Base-by-base conservation (phyloP, 1,140 invertebrate genomes). In the Galendromus occidentalis region DNA sequence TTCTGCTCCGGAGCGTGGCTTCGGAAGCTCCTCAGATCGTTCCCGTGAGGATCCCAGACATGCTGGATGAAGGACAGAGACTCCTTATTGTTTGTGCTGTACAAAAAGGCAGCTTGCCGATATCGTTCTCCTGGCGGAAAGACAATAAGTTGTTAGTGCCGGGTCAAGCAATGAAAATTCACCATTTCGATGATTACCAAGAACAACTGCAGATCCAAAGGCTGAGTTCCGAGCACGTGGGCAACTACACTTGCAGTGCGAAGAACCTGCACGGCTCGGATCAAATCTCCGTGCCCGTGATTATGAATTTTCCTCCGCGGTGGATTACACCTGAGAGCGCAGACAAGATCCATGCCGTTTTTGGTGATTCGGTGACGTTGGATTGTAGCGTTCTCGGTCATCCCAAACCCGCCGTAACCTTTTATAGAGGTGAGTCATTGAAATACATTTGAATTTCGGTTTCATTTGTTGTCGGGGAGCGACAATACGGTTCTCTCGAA, bases 161-260 rank as follows among this genome's bases (percentile, higher is more conserved):
- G 17, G 25, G n/a, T 25, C 51, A 25, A 9, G 22, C 2, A 2
- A 12, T 59, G 51, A 25, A 59, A 59, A 12, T 59, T 2, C 14
- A 29, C 14, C 51, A 59, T 25, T 17, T 25, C 33, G 51, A 59
- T 59, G 33, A 33, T 59, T 59, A 59, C 9, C 51, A 20, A 9
- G 51, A 59, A 2, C 51, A 59, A 22, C 20, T 59, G 51, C 14
- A 20, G 2, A 59, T 59, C 25, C 25, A 59, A 22, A 1, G 51
- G 5, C 20, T 59, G 9, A 25, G 51, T 17, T 14, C 51, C 33
- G 51, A 59, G 2, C 14, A 86, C 74, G 77, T 81, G 65, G 86
- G 85, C 14, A 83, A 85, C 71, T 87, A 87, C 73, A 83, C 85
- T n/a, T 87, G 86, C 74, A 74, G 80, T 33, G 85, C 83, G 25